Evolutionary conservation across 2,797 vertebrate species (phyloP).

Genomic region (Schizopygopsis pylzovi): DNA sequence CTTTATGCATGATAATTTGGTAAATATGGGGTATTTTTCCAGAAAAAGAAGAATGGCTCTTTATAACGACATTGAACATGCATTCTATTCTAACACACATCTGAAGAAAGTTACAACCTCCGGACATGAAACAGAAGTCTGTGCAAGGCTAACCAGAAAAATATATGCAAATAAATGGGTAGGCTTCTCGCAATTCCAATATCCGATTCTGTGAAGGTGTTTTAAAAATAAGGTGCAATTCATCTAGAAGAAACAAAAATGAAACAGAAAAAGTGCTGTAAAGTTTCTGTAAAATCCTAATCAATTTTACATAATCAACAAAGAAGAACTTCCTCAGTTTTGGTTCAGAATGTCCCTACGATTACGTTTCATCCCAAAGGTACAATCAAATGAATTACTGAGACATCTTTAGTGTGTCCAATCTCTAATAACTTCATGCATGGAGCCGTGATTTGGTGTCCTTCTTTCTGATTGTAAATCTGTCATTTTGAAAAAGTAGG

Average conservation of each 20-base stretch:
- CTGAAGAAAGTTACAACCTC: constrained; percentile 58
- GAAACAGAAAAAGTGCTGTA: constrained; percentile 21
- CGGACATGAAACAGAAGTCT: constrained; percentile 61
- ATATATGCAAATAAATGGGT: constrained; percentile 45
- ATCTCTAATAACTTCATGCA: constrained; percentile 11
- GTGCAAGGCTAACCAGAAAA: constrained; percentile 52
- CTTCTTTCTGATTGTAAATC: neutral
- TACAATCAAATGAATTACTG: neutral
- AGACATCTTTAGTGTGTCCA: constrained; percentile 17
- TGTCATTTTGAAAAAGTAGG: neutral
- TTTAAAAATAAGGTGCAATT: constrained; percentile 57
- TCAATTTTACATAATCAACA: constrained; percentile 51
- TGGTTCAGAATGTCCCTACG: constrained; percentile 70
- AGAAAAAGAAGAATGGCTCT: constrained; percentile 27
- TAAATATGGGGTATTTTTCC: neutral
- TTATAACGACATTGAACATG: constrained; percentile 45
- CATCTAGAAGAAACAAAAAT: constrained; percentile 34
- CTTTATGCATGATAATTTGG: neutral
- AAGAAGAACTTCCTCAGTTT: constrained; percentile 71
- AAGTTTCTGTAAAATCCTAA: constrained; percentile 29
- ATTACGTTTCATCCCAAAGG: constrained; percentile 42
- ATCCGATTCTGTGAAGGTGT: neutral
- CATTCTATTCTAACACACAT: constrained; percentile 40
- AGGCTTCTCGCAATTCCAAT: constrained; percentile 33
- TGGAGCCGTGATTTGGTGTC: neutral